A percentile compares a stretch with the other conserved stretches of the same genome.
These are phyloP conservation scores for Lytechinus variegatus DNA, from an alignment of 35 echinoderm and acorn worm species.

Conservation along the genomic window DNA sequence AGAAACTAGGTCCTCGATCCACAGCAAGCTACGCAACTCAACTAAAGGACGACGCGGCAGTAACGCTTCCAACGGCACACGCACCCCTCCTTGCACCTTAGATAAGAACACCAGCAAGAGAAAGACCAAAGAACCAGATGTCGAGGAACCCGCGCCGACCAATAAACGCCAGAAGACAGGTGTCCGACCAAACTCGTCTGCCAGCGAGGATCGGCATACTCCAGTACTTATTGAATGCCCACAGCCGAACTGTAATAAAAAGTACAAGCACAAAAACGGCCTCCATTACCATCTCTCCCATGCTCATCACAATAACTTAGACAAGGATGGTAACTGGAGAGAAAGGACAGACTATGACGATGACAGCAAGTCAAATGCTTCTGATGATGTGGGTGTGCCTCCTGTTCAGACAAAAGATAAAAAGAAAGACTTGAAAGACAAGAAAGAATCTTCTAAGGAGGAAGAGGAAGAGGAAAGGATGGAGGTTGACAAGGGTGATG, in stretches of 20 bases:
- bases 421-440: constrained; percentile 52
- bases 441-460: constrained; percentile 46
- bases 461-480: constrained; percentile 32
- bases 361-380: constrained; percentile 59
- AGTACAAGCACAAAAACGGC: constrained; percentile 99
- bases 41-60: constrained; percentile 87
- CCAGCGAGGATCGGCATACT: constrained; percentile 40
- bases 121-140: constrained; percentile 57
- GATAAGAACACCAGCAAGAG: constrained; percentile 72
- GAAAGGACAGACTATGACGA: constrained; percentile 32
- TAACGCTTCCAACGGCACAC: constrained; percentile 77
- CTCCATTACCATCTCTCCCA: constrained; percentile 93
- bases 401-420: constrained; percentile 10
- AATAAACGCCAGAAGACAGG: constrained; percentile 82
- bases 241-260: constrained; percentile 97
- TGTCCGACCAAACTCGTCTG: constrained; percentile 57
- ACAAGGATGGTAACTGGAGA: constrained; percentile 34
- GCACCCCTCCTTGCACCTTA: constrained; percentile 66
- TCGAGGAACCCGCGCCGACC: constrained; percentile 23
- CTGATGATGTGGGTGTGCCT: constrained; percentile 6
- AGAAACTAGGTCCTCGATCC: constrained; percentile 95
- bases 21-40: constrained; percentile 96
- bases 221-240: constrained; percentile 91
- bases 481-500: constrained; percentile 39
- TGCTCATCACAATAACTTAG: constrained; percentile 71